Evolutionary conservation across 2,888 invertebrate species (phyloP).

Genomic region (Harpalus rubripes): DNA sequence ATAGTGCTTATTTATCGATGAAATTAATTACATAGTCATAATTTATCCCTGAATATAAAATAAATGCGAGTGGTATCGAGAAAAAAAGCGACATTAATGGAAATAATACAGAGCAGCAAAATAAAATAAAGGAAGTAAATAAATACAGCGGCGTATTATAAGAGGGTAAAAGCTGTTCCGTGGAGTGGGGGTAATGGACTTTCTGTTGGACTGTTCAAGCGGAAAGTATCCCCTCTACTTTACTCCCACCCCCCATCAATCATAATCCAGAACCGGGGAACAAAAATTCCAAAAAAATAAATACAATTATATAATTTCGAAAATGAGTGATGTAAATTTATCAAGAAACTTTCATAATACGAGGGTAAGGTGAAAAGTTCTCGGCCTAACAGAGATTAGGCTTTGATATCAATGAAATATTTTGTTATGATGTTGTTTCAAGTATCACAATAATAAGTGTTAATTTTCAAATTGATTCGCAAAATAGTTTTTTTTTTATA

Average conservation of each 20-base stretch:
- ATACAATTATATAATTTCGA: neutral
- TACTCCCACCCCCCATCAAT: neutral
- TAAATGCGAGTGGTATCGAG: constrained; percentile 1
- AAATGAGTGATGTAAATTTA: too few species aligned
- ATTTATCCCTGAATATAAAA: neutral
- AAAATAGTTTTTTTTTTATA: too few species aligned
- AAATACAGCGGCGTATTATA: constrained; percentile 42
- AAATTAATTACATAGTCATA: constrained; percentile 39
- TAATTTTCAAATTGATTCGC: too few species aligned
- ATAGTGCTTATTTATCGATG: constrained; percentile 17
- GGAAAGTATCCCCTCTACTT: constrained; percentile 24
- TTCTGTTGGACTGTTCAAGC: constrained; percentile 45
- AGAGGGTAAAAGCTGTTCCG: constrained; percentile 45
- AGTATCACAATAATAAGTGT: too few species aligned
- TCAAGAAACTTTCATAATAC: too few species aligned
- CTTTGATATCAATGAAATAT: too few species aligned
- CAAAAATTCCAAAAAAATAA: neutral
- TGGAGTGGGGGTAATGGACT: constrained; percentile 37
- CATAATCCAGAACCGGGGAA: neutral
- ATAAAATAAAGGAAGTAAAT: constrained; percentile 39
- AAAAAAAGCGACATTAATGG: constrained; percentile 35
- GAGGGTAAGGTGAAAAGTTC: too few species aligned
- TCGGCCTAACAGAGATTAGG: too few species aligned
- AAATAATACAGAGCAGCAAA: constrained; percentile 28
- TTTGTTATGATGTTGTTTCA: too few species aligned